A percentile compares a stretch with the other conserved stretches of the same genome.
Evolutionary conservation across 2,797 vertebrate species (phyloP).

Genomic region (Periparus ater): DNA sequence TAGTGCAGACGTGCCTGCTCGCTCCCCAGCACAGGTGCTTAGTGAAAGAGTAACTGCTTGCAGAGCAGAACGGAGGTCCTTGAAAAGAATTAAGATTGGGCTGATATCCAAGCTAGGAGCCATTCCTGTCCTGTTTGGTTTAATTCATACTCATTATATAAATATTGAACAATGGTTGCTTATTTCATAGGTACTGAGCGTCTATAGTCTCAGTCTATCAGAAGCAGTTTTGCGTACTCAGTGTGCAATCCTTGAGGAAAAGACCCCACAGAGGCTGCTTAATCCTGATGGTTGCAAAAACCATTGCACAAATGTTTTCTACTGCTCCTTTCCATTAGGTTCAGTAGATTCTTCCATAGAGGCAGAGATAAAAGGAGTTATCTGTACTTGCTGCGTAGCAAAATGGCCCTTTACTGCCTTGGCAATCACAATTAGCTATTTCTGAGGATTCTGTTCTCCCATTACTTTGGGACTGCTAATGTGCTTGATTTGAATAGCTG

Average conservation of each 20-base stretch:
- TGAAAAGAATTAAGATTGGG: conserved; percentile 32
- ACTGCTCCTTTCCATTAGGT: background rate
- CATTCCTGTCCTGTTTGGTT: background rate
- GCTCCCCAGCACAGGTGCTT: conserved; percentile 13
- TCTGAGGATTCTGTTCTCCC: background rate
- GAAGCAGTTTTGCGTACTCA: background rate
- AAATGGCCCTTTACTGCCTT: background rate
- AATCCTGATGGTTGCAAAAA: background rate
- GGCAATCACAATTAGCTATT: background rate
- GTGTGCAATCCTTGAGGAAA: background rate
- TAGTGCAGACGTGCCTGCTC: background rate
- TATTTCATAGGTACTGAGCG: conserved; percentile 10
- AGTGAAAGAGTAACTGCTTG: conserved; percentile 36
- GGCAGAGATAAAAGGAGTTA: background rate
- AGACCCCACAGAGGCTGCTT: background rate
- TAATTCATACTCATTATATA: background rate
- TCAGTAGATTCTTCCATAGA: background rate
- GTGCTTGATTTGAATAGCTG: background rate
- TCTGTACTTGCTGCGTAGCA: background rate
- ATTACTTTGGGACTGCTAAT: background rate
- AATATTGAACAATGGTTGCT: background rate
- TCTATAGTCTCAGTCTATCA: background rate
- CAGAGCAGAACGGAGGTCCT: conserved; percentile 6
- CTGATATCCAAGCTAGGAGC: conserved; percentile 27
- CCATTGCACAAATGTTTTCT: background rate